Evolutionary conservation across 2,113 vertebrate species (phyloP).

Genomic region (Tyto alba): DNA sequence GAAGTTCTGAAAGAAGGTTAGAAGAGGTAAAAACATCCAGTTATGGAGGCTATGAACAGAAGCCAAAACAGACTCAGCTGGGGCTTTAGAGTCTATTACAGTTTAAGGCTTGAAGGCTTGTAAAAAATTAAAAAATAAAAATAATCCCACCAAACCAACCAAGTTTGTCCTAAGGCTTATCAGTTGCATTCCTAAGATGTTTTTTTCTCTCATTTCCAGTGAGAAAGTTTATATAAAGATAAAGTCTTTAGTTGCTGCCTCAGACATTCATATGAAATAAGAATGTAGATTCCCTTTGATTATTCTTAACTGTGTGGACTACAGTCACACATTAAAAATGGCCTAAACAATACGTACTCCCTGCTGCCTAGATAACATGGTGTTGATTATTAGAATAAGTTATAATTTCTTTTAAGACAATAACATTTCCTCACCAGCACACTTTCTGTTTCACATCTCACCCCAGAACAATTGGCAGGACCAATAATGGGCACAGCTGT

Average conservation of each 20-base stretch:
- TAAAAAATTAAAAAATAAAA: not conserved
- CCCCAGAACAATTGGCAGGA: not conserved
- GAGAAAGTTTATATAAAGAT: not conserved
- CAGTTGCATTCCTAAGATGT: not conserved
- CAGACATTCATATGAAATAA: not conserved
- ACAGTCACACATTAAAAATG: not conserved
- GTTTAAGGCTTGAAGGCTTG: not conserved
- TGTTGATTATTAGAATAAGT: not conserved
- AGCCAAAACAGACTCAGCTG: not conserved
- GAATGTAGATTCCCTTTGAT: not conserved
- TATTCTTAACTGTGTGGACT: not conserved
- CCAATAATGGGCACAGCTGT: not conserved
- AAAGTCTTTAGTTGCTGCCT: not conserved
- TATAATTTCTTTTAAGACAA: not conserved
- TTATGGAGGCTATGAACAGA: not conserved
- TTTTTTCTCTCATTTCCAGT: not conserved
- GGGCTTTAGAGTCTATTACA: not conserved
- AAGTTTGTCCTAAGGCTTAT: not conserved
- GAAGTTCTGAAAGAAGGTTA: not conserved
- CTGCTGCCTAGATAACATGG: not conserved
- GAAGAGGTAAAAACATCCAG: not conserved
- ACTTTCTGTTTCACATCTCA: not conserved
- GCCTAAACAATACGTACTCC: not conserved
- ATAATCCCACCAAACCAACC: accelerated
- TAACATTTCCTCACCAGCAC: not conserved